Base-by-base conservation (phyloP, 2,113 vertebrate species). In the Pterocles gutturalis region DNA sequence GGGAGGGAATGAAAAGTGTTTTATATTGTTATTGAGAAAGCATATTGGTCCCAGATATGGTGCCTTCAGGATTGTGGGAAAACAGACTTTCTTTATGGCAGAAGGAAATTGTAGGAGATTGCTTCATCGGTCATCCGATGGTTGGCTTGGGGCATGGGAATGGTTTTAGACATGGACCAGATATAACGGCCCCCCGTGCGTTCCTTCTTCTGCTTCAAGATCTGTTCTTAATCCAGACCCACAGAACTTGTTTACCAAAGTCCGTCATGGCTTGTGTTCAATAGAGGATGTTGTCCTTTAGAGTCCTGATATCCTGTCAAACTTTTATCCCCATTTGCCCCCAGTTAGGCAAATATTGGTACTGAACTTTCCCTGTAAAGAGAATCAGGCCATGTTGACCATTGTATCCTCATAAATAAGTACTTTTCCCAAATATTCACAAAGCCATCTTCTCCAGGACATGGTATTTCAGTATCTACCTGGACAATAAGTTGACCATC, bases 71-170 rank as follows among this genome's bases (percentile, higher is more conserved):
- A 83, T 12, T 53, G 62, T 61, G 86, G 70, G 88, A 82, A 77
- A 92, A 13, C 2, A 65, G 49, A 9, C 51, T 64, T 64, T 14
- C 65, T 75, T 91, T 64, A 25, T 92, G 90, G 85, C 48, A 25
- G 60, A 55, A 77, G 53, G 16, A 4, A 62, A 55, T 26, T 43
- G 48, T 22, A 24, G 36, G 49, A 60, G 54, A 36, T 92, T 91
- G 94, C 91, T 91, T 83, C 93, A 95, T 53, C 0, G 11, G 31
- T 89, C 89, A 78, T 71, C 62, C 43, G 80, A 7, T 9, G 89
- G 46, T 13, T 95, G 83, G 80, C 89, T 82, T 28, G 91, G 80
- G 87, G 51, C 89, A 20, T 76, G 93, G 83, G 94, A 87, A 82
- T 4, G 22, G 71, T 18, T 94, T 12, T 46, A 78, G 80, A 84